Evolutionary conservation across 2,113 vertebrate species (phyloP), one percentile per base, ranked within the genome.

Genomic region (Nibea coibor): DNA sequence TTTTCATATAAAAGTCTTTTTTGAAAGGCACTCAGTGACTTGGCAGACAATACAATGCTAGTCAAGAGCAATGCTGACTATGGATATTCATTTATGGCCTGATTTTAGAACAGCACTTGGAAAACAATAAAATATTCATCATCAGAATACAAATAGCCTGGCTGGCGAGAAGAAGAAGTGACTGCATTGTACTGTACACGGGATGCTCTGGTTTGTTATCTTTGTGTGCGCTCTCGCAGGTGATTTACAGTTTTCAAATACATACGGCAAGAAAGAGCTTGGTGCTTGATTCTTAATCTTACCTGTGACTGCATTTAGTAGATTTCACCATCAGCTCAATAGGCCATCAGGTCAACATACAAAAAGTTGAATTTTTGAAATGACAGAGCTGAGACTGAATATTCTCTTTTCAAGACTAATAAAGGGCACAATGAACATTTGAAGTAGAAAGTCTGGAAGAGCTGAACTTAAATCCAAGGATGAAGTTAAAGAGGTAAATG

Each of bases 1-100:
- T 95, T 95, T 95, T 95, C 92, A 95, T 92, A 94, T 94, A 93
- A 95, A 95, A 95, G 94, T 95, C 83, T 94, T 91, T 93, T 89
- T 91, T 87, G 57, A 92, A 76, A 91, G 78, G 86, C 89, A 92
- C 94, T 94, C 88, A 72, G 88, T 89, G 84, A 87, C 75, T 91
- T 85, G 79, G 82, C 89, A 92, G 84, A 88, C 83, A 86, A 81
- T 68, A 81, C 87, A 82, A 78, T 83, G 83, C 74, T 88, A 68
- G 82, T 88, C 75, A 77, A 86, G 84, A 81, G 87, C 79, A 85
- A 65, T 26, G 63, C 81, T 84, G 80, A 86, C 87, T 80, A 85
- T 89, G 83, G 89, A 92, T 91, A 82, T 93, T 93, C 82, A 91
- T 93, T 88, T 88, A 85, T 83, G 78, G 80, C 82, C 85, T 78